Percentiles rank a stretch among this genome's conserved stretches.
Conservation (phyloP, 2,888 invertebrate species). For the Hymenopus coronatus region DNA sequence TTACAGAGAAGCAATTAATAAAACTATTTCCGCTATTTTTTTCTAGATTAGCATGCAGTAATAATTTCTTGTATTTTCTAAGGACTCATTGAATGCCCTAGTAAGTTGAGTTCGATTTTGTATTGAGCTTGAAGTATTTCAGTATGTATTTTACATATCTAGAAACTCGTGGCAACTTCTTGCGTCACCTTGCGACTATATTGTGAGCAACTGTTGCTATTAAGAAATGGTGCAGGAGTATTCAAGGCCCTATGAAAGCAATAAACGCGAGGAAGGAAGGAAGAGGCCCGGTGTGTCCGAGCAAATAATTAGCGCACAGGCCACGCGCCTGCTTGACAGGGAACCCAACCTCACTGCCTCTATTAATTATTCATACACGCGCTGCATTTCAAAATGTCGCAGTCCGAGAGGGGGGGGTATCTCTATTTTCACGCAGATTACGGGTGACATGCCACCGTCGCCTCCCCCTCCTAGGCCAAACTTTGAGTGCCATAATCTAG, state of each 20-base stretch:
- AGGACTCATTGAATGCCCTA: too few relatives aligned
- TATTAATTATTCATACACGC: constrained; percentile 7
- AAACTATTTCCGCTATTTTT: too few relatives aligned
- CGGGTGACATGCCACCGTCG: constrained; percentile 22
- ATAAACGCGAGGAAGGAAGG: background rate
- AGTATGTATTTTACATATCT: too few relatives aligned
- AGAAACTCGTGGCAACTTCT: too few relatives aligned
- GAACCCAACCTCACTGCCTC: background rate
- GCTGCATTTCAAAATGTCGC: constrained; percentile 30
- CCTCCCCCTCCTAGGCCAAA: constrained; percentile 10
- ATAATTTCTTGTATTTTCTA: too few relatives aligned
- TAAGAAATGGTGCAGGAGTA: too few relatives aligned
- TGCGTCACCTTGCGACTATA: too few relatives aligned
- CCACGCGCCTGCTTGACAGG: background rate
- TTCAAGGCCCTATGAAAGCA: background rate
- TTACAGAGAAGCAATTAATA: too few relatives aligned
- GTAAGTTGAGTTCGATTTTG: too few relatives aligned
- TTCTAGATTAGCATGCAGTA: too few relatives aligned
- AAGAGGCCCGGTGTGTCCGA: background rate
- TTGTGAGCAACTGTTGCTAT: too few relatives aligned
- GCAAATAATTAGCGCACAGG: constrained; percentile 20
- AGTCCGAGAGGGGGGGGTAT: constrained; percentile 15
- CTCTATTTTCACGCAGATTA: constrained; percentile 32
- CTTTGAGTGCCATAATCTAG: constrained; percentile 19
- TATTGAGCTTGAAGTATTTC: too few relatives aligned